Evolutionary conservation across 2,888 invertebrate genomes (phyloP).

Genomic region (Tenthredo distinguenda): DNA sequence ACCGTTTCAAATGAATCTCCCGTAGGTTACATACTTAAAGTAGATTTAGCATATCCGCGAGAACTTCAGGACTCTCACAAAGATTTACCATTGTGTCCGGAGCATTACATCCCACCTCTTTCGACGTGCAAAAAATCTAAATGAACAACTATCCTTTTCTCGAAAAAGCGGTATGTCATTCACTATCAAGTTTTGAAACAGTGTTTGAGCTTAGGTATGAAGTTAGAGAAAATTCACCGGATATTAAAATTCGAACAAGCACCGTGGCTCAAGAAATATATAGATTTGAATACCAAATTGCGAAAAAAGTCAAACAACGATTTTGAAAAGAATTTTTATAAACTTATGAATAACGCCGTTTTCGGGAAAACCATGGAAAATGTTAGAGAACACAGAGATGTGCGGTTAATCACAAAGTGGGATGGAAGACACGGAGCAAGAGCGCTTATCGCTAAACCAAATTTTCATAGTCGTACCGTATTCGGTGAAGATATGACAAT

Average conservation of each 20-base stretch:
- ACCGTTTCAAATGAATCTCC: no score
- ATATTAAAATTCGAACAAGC: conserved; percentile 72
- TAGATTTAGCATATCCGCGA: conserved; percentile 12
- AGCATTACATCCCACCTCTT: conserved; percentile 1
- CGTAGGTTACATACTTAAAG: conserved; percentile 9
- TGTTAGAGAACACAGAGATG: conserved; percentile 67
- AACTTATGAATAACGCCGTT: conserved; percentile 74
- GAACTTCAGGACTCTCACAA: neutral
- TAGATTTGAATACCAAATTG: conserved; percentile 73
- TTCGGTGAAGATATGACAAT: conserved; percentile 71
- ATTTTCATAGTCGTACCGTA: conserved; percentile 67
- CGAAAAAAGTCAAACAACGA: conserved; percentile 66
- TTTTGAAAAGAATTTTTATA: conserved; percentile 75
- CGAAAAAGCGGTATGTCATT: conserved; percentile 65
- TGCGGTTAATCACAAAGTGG: conserved; percentile 70
- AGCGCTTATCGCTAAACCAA: conserved; percentile 67
- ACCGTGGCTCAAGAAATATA: conserved; percentile 72
- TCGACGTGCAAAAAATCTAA: conserved; percentile 53
- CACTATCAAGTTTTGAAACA: conserved; percentile 67
- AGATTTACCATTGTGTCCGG: conserved; percentile 34
- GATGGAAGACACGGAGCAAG: conserved; percentile 68
- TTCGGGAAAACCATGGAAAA: conserved; percentile 74
- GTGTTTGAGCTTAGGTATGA: conserved; percentile 63
- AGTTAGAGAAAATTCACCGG: conserved; percentile 58
- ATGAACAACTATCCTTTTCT: conserved; percentile 61